Base-by-base conservation (phyloP, 2,113 vertebrate genomes). In the Ophthalmotilapia sp. region DNA sequence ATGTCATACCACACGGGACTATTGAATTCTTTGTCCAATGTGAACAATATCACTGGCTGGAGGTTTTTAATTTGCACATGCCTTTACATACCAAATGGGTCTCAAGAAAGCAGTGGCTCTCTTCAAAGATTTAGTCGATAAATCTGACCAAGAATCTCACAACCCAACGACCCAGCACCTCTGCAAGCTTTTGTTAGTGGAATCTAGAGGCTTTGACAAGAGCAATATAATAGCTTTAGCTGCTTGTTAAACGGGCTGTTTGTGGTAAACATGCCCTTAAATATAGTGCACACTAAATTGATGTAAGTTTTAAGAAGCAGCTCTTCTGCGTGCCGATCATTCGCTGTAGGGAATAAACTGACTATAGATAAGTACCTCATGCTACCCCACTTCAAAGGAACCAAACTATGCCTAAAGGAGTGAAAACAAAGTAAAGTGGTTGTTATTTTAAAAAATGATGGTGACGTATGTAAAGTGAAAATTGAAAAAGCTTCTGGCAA, bases 301-400 rank as follows among this genome's bases (percentile, higher is more conserved):
- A 77, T 51, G 10, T 29, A 49, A 31, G 29, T 51, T 77, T 77
- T 9, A 33, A 77, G 45, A 77, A 77, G 42, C 45, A 77, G 45
- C 15, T 77, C 45, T 33, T 36, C 58, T 77, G 45, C 2, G 26
- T 51, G 73, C 26, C 17, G 7, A 33, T 31, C 45, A 77, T 77
- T 19, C 26, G 26, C 45, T 77, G 73, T 13, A 77, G 73, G 73
- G 17, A 51, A 77, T 13, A 51, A 77, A 77, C 73, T n/a, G 26
- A 77, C 45, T 77, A 51, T 51, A 51, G 70, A 75, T 51, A 77
- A 77, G 73, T n/a, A 51, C 45, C 23, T 77, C 73, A 33, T 51
- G n/a, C 45, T 51, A 51, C 26, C 45, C 45, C 73, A 77, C 73
- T 77, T 77, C 45, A 77, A 77, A 77, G 73, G 10, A 77, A 77